Conservation (phyloP, 2,113 vertebrate genomes). For the Anthoscopus minutus region DNA sequence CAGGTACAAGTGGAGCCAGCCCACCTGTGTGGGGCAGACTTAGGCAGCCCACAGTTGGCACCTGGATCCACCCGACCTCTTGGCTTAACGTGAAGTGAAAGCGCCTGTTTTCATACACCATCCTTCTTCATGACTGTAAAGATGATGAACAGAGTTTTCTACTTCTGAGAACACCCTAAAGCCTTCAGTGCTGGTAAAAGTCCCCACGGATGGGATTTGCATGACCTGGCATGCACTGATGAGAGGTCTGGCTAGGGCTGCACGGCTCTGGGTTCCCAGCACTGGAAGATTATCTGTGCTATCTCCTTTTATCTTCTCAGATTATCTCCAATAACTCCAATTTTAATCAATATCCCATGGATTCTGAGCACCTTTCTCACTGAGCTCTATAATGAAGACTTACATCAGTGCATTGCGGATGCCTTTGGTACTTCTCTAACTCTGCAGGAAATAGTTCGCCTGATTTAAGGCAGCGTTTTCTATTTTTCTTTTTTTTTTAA, state of each 20-base stretch:
- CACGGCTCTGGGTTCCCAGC: neutral
- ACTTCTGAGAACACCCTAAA: neutral
- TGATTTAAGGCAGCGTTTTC: neutral
- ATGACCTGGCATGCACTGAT: rapidly evolving
- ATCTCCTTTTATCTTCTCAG: neutral
- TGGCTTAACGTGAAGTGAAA: neutral
- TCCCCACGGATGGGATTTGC: neutral
- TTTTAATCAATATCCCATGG: neutral
- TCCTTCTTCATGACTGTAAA: neutral
- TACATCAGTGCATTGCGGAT: neutral
- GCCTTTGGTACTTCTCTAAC: neutral
- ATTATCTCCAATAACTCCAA: neutral
- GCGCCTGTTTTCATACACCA: neutral
- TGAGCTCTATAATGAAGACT: neutral
- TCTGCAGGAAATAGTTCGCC: neutral
- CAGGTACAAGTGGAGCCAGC: neutral
- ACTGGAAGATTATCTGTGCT: neutral
- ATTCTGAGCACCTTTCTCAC: neutral
- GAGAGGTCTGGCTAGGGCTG: neutral
- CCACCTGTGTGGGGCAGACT: neutral
- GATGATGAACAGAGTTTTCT: neutral
- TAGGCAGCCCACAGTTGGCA: neutral
- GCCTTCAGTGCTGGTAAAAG: neutral
- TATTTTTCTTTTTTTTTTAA: too few relatives aligned
- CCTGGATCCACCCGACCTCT: neutral